Conservation (phyloP, 2,888 invertebrate species). For the Encarsia formosa region DNA sequence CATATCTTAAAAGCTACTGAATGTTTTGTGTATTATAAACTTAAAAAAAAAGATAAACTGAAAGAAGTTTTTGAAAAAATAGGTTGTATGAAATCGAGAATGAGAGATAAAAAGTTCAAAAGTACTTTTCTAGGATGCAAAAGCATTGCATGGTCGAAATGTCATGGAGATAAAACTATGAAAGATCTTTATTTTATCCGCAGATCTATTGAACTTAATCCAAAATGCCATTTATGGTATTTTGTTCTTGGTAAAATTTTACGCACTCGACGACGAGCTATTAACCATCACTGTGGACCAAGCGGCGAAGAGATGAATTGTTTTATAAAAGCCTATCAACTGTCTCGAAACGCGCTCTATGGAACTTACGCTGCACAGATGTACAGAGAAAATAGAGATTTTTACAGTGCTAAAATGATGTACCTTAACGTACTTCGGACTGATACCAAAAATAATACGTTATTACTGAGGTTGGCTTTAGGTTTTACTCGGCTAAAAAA, state of each 20-base stretch:
- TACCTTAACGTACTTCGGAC: too few species aligned
- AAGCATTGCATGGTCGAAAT: neutral
- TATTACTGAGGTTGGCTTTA: too few species aligned
- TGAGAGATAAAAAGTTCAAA: neutral
- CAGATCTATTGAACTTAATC: neutral
- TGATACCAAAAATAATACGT: too few species aligned
- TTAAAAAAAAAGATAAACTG: neutral
- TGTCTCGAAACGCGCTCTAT: neutral
- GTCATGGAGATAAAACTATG: neutral
- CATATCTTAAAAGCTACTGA: neutral
- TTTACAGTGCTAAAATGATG: too few species aligned
- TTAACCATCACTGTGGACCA: neutral
- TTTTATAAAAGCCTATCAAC: neutral
- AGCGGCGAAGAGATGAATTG: slow-evolving; percentile 1
- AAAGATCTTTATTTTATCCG: neutral
- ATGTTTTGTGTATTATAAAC: neutral
- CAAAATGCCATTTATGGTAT: neutral
- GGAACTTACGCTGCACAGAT: too few species aligned
- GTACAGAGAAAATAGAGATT: too few species aligned
- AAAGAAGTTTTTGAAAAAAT: neutral
- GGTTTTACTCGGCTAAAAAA: too few species aligned
- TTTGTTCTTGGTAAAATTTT: neutral
- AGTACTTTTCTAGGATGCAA: neutral
- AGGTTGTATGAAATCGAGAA: neutral
- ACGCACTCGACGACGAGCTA: neutral